Base-by-base conservation (phyloP, 2,113 vertebrate genomes). In the Laterallus jamaicensis region DNA sequence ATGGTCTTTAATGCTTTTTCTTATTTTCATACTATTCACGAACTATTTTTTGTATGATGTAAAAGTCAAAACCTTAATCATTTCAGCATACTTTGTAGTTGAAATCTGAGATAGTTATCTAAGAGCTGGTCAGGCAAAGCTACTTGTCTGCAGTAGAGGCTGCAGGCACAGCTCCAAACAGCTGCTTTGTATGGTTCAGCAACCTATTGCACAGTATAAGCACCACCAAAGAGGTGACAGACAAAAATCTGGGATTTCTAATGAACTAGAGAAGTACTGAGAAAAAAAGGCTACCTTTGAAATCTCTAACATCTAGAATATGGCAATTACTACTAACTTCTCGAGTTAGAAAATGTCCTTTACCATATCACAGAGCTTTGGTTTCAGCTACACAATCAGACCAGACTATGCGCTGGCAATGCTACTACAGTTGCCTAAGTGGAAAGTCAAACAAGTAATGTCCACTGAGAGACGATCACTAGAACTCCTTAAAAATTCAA, bases 401-500 rank as follows among this genome's bases (percentile, higher is more conserved):
- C 1, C 26, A 13, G 40, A 19, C 26, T 32, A 15, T 1, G 32
- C 5, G 4, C 29, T 15, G 28, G 12, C 24, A 37, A 13, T 4
- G 5, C 4, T 11, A 10, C 26, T 15, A 49, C 1, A 1, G 11
- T 0, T 31, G 24, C 10, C 2, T 18, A 25, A 49, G 7, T 0
- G 17, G 24, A 40, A 63, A 39, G 42, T 31, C 14, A 42, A 18
- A 32, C 11, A 87, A 26, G 1, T 15, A 19, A 42, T 76, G 12
- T 52, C 54, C 5, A 37, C 6, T 15, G 7, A 24, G 18, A 11
- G 9, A 62, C 15, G 74, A 40, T 3, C 11, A 39, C 19, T 49
- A 66, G 13, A 91, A 56, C 3, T 10, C 28, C n/a, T 84, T 32
- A 68, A 64, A 88, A 44, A 3, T 37, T 8, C 15, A 31, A 82